Conservation (phyloP, 2,888 invertebrate species). For the Hetaerina titia region DNA sequence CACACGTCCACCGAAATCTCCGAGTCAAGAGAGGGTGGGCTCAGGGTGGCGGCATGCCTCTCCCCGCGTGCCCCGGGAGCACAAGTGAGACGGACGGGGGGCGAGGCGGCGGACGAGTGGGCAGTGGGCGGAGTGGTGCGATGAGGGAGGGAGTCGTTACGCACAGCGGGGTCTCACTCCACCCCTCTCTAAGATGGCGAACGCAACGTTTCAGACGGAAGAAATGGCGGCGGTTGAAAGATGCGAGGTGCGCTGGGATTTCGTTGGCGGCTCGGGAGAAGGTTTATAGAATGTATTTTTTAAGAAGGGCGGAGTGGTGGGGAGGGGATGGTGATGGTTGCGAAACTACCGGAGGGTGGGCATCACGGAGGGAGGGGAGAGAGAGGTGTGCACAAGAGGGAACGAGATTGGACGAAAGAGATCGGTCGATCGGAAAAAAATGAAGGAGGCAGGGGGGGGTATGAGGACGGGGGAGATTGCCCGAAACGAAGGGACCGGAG, state of each 20-base stretch:
- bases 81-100: conserved; percentile 12
- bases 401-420: not conserved
- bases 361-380: no score
- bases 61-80: conserved; percentile 19
- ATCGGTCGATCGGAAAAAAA: not conserved
- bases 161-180: conserved; percentile 16
- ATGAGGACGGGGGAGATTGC: not conserved
- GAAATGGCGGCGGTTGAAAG: conserved; percentile 42
- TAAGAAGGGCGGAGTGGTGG: not conserved
- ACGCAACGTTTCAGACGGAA: conserved; percentile 4
- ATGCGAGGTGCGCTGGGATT: conserved; percentile 13
- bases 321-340: not conserved
- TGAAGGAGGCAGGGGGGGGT: not conserved
- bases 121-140: not conserved
- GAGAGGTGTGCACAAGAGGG: no score
- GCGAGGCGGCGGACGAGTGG: not conserved
- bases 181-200: not conserved
- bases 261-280: not conserved
- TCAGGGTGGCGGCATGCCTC: not conserved
- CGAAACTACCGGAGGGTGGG: not conserved
- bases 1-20: not conserved
- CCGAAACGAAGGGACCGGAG: not conserved
- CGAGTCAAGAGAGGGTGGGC: not conserved
- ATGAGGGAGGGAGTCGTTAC: conserved; percentile 5
- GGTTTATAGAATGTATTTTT: not conserved